Conservation (phyloP, 2,797 vertebrate genomes). For the Danio choprae region DNA sequence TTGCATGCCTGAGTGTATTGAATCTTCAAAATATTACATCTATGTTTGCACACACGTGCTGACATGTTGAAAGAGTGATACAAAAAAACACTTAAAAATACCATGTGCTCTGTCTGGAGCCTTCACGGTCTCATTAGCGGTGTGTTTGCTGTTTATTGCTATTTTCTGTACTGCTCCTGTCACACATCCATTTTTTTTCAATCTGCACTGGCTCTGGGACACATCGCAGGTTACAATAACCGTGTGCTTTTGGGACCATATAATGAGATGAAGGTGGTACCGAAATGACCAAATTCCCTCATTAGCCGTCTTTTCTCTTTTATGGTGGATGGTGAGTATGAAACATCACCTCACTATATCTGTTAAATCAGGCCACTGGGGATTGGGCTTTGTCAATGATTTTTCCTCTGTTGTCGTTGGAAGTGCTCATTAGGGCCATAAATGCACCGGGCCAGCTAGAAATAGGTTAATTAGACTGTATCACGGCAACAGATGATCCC, state of each 20-base stretch:
- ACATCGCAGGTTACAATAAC: conserved; percentile 52
- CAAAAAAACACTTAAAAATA: conserved; percentile 13
- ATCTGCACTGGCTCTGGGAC: conserved; percentile 28
- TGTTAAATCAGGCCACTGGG: conserved; percentile 63
- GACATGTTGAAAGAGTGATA: conserved; percentile 10
- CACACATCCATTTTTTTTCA: conserved; percentile 30
- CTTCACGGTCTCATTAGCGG: conserved; percentile 21
- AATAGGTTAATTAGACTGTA: conserved; percentile 79
- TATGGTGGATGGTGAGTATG: conserved; percentile 41
- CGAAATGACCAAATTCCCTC: conserved; percentile 54
- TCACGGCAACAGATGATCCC: conserved; percentile 76
- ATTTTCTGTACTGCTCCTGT: conserved; percentile 41
- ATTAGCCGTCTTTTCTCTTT: conserved; percentile 53
- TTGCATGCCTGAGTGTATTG: neutral
- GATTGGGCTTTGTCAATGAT: conserved; percentile 64
- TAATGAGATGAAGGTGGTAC: conserved; percentile 52
- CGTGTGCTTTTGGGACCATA: conserved; percentile 49
- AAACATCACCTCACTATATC: conserved; percentile 62
- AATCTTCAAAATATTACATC: conserved; percentile 4
- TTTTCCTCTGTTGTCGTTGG: conserved; percentile 67
- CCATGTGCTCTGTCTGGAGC: conserved; percentile 21
- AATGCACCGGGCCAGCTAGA: conserved; percentile 74
- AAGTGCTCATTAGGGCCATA: conserved; percentile 73
- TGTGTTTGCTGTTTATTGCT: conserved; percentile 13
- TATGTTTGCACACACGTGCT: neutral